phyloP scores from a whole-genome alignment of 2,113 vertebrate species.

The Rhombomys opimus region DNA sequence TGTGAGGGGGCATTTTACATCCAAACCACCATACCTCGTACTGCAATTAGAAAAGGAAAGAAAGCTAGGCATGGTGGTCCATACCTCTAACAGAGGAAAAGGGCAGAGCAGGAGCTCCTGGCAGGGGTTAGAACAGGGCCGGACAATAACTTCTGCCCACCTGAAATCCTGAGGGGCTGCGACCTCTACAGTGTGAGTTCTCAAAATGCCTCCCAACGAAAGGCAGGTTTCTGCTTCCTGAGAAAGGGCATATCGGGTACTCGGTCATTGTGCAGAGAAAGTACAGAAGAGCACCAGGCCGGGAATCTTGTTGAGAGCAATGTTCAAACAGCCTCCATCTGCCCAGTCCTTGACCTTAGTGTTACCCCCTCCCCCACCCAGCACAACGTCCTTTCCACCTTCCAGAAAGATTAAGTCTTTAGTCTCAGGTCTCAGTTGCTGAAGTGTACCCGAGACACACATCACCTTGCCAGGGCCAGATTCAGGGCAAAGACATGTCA shows the following conservation, averaged over 20 bases:
- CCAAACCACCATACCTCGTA: not conserved
- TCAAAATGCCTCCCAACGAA: not conserved
- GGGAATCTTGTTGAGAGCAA: not conserved
- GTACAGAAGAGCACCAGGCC: not conserved
- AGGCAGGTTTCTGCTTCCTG: not conserved
- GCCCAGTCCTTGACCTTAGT: no score
- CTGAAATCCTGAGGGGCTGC: not conserved
- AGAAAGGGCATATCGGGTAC: not conserved
- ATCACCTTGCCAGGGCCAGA: not conserved
- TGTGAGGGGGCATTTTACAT: not conserved
- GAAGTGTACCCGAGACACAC: not conserved
- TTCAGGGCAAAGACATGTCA: constrained; percentile 6
- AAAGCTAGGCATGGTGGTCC: no score
- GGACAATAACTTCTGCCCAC: accelerated
- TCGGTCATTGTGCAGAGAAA: not conserved
- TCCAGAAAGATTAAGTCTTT: not conserved
- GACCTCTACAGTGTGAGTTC: not conserved
- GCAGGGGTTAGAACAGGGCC: not conserved
- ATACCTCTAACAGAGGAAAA: no score
- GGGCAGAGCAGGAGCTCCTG: not conserved
- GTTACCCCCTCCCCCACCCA: not conserved
- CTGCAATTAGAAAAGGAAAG: not conserved
- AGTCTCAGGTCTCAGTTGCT: not conserved
- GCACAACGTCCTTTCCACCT: not conserved
- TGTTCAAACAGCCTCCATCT: not conserved